phyloP scores from a whole-genome alignment of 2,888 invertebrate genomes.

The Rhorus exstirpatorius region DNA sequence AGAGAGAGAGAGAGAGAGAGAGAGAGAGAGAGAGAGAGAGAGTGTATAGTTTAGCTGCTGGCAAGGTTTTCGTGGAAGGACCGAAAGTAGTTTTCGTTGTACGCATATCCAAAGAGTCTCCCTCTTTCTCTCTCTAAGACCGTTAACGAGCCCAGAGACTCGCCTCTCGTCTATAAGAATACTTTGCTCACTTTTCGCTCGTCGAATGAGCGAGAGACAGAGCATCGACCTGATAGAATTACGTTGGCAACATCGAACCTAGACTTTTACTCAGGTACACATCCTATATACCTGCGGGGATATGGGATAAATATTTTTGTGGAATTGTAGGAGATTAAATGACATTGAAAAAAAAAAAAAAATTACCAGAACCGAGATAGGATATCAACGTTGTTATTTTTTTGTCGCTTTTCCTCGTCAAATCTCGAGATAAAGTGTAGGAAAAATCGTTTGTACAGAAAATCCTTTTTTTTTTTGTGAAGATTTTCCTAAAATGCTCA shows the following conservation, averaged over 20 bases:
- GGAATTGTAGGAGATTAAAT: neutral
- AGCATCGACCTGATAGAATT: constrained; percentile 59
- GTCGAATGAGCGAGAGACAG: constrained; percentile 62
- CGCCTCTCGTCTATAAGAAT: constrained; percentile 54
- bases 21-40: constrained; percentile 9
- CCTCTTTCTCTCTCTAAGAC: constrained; percentile 30
- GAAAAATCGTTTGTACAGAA: neutral
- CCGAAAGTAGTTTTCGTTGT: constrained; percentile 70
- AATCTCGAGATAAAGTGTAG: no score
- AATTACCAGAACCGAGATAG: neutral
- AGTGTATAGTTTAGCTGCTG: constrained; percentile 56
- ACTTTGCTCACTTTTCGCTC: constrained; percentile 63
- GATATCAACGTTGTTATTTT: neutral
- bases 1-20: constrained; percentile 17
- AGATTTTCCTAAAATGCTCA: no score
- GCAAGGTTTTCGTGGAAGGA: constrained; percentile 67
- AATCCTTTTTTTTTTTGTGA: no score
- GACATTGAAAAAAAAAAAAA: neutral
- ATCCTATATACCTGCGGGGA: neutral
- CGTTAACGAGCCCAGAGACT: constrained; percentile 67
- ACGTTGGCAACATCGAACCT: constrained; percentile 33
- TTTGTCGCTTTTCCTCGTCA: neutral
- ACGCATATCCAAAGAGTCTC: constrained; percentile 66
- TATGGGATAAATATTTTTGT: constrained; percentile 7
- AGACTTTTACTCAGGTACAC: constrained; percentile 29